Evolutionary conservation across 2,888 invertebrate species (phyloP).

Genomic region (Protodeltote pygarga): DNA sequence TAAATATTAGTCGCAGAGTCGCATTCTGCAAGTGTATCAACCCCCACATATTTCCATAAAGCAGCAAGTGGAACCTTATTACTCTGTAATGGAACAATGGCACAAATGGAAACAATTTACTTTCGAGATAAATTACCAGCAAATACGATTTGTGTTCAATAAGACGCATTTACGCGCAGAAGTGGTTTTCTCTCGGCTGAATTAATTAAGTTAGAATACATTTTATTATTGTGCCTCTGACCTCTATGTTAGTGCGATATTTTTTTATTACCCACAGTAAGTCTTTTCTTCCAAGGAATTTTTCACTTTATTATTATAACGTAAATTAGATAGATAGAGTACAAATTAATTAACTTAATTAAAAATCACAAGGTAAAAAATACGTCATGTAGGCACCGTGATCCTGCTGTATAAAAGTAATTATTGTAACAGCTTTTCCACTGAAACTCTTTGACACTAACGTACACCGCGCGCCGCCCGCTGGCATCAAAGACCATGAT

Average conservation of each 20-base stretch:
- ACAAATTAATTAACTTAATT: too few species aligned
- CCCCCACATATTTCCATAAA: not conserved
- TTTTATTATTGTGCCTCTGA: constrained; percentile 8
- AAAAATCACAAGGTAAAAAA: too few species aligned
- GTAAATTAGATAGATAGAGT: constrained; percentile 4
- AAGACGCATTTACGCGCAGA: constrained; percentile 9
- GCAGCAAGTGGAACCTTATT: constrained; percentile 1
- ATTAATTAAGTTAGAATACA: constrained; percentile 1
- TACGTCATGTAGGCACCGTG: too few species aligned
- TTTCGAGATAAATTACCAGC: constrained; percentile 21
- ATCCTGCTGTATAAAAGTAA: too few species aligned
- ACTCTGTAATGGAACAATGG: constrained; percentile 13
- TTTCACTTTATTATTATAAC: constrained; percentile 11
- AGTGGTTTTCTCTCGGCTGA: constrained; percentile 5
- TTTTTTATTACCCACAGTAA: not conserved
- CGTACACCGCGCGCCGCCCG: too few species aligned
- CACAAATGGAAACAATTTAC: constrained; percentile 23
- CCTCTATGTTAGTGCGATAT: not conserved
- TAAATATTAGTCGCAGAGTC: not conserved
- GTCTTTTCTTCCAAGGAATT: too few species aligned
- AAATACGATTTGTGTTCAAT: constrained; percentile 22
- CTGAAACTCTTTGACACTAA: too few species aligned
- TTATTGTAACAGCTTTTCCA: too few species aligned
- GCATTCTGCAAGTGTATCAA: not conserved
- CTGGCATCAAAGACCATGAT: too few species aligned